These are phyloP conservation scores for Notodonta ziczac DNA, from an alignment of 2,888 invertebrate genomes.

Conservation along the genomic window DNA sequence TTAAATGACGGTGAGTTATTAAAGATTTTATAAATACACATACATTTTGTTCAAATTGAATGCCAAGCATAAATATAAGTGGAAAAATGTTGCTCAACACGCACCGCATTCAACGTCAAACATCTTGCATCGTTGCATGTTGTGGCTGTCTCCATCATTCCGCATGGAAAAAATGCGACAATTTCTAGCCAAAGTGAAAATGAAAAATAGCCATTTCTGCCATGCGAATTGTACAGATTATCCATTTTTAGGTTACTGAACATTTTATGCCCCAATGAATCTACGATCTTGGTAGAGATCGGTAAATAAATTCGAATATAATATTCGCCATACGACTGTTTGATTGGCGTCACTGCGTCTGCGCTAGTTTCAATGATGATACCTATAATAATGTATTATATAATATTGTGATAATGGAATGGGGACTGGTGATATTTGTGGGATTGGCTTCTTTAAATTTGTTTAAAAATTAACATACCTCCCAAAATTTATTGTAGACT, in stretches of 20 bases:
- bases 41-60: not conserved
- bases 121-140: constrained; percentile 4
- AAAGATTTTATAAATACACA: not conserved
- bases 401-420: constrained; percentile 57
- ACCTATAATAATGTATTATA: constrained; percentile 13
- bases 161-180: not conserved
- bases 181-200: not conserved
- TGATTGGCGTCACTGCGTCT: not conserved
- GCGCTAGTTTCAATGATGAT: not conserved
- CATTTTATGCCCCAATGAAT: constrained; percentile 38
- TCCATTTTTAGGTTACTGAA: constrained; percentile 31
- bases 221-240: not conserved
- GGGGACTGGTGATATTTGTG: constrained; percentile 66
- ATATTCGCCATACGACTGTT: constrained; percentile 17
- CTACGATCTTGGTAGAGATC: constrained; percentile 28
- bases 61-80: not conserved
- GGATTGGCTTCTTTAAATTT: constrained; percentile 52
- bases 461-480: constrained; percentile 33
- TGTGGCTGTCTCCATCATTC: not conserved
- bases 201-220: not conserved
- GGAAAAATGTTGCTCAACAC: not conserved
- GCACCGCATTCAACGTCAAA: not conserved
- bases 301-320: constrained; percentile 23
- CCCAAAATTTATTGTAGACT: constrained; percentile 26
- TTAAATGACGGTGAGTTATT: not conserved